Evolutionary conservation across 1,140 invertebrate genomes (phyloP), one percentile per base, ranked within the genome.

Genomic region (Colletes latitarsis): DNA sequence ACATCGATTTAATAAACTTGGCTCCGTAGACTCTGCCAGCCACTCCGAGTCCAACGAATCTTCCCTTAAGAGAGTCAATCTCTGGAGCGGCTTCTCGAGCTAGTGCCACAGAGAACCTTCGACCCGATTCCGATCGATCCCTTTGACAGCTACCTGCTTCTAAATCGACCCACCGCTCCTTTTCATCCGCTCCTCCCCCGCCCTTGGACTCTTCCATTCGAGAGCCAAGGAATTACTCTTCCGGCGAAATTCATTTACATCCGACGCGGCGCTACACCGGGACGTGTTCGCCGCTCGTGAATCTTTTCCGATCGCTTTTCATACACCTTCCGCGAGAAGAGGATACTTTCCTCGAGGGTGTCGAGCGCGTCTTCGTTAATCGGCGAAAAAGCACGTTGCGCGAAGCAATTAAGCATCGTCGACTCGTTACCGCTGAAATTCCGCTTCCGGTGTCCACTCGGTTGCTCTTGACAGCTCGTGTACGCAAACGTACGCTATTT

Each of bases 41-140:
- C 57, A 46, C 21, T 57, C 46, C 19, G 39, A 58, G 15, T 19
- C n/a, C 60, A 60, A 64, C 49, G 68, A 78, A 72, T 64, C 69
- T 63, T 71, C 57, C 69, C 17, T 72, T 68, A 21, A 67, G 63
- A 14, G 53, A 53, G 67, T 73, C 83, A 85, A 83, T 89, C 72
- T 19, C 10, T 30, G 55, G 39, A 71, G 66, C 72, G 58, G 73
- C 67, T 79, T 81, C 55, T 78, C 57, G 71, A 72, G 60, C 43
- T n/a, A 77, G 66, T 76, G 62, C 41, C 76, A 60, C 41, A 19
- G 57, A 77, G 74, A 67, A 76, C 63, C 62, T 52, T 52, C 72
- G 81, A 82, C 86, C 87, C 89, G 85, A 89, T 90, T 89, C 85
- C 89, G 88, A 89, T 88, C 88, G 82, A 89, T 90, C 82, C 84